Base-by-base conservation (phyloP, 1,140 invertebrate species). In the Leptinotarsa texana region DNA sequence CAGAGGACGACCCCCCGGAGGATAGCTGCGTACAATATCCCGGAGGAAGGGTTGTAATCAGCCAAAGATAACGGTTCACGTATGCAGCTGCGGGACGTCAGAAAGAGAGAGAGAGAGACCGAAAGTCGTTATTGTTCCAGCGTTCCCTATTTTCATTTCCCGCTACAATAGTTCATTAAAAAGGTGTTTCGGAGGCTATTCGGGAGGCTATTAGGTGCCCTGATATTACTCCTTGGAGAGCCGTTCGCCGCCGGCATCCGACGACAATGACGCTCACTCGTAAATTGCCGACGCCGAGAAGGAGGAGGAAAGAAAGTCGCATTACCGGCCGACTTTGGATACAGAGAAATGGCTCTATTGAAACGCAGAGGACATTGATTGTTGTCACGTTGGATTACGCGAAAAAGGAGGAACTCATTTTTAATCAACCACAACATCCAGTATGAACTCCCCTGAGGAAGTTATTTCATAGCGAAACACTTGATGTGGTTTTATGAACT, bases 91-190 rank as follows among this genome's bases (percentile, higher is more conserved):
- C 65, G 51, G 74, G 73, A 77, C 68, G 72, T 74, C 63, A 27
- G 21, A 65, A 3, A 24, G 17, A 65, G 15, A 62, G 13, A 61
- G 57, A 61, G 61, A 17, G 61, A 62, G 21, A 62, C 1, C 17
- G 11, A 18, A n/a, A 77, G 80, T 82, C 79, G 80, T 84, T 84
- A 83, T 80, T 79, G 82, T 80, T 82, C 79, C 77, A 78, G 77
- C 80, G 68, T 79, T 84, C 87, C 86, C 86, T 86, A 87, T 86
- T 89, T 89, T 89, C 88, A 89, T 89, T 90, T 89, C 87, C 88
- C 86, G 85, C 84, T 86, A 86, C 88, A 89, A 89, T 90, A 90
- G 89, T 90, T 90, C 89, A 90, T 90, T 90, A 90, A 90, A 90
- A 89, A 90, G 89, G 89, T 90, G 89, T 90, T 90, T 89, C 87